Evolutionary conservation across 30 jellyfish, hydroid and myxozoan genomes (phyloP), one percentile per base, ranked within the genome.

Genomic region (Aurelia coerulea): DNA sequence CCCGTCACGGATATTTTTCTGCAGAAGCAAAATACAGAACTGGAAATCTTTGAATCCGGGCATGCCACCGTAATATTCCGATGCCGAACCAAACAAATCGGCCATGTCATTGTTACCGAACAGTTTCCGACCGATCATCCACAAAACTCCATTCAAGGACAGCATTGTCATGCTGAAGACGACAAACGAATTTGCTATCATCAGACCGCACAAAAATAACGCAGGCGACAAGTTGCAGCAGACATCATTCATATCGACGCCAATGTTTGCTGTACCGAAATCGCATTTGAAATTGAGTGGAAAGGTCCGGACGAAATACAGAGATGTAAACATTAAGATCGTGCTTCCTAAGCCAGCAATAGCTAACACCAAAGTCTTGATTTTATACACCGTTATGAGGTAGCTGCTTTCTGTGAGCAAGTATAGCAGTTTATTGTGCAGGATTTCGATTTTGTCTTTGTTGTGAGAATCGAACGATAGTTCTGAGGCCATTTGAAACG

Each of bases 401-500:
- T 60, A 91, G 69, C 96, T 87, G 71, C 66, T 19, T 16, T 85
- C 98, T 16, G 98, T 91, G 67, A 91, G 74, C 10, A 91, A 73
- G 53, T 81, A 86, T 34, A 84, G 91, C 0, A 91, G 90, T 51
- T 85, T 84, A 37, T 78, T 70, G 70, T 84, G 96, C 17, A 81
- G 79, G 0, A 84, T 78, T 31, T 86, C 95, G 80, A 91, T 86
- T 58, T 79, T 86, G 79, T 83, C 90, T 66, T 65, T 78, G 79
- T 91, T 91, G 14, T 87, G 92, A 32, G 95, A 79, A 35, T 76
- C 88, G 62, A 74, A 91, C 6, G 88, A 60, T 15, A 91, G 68
- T 73, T 91, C 98, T 16, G 96, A 84, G 64, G 96, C 95, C 96
- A 91, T 91, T 62, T 91, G 98, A 62, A 91, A 81, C 1, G 96